These are phyloP conservation scores for Cataglyphis rosenhaueri DNA, from an alignment of 2,888 invertebrate genomes.

Conservation along the genomic window DNA sequence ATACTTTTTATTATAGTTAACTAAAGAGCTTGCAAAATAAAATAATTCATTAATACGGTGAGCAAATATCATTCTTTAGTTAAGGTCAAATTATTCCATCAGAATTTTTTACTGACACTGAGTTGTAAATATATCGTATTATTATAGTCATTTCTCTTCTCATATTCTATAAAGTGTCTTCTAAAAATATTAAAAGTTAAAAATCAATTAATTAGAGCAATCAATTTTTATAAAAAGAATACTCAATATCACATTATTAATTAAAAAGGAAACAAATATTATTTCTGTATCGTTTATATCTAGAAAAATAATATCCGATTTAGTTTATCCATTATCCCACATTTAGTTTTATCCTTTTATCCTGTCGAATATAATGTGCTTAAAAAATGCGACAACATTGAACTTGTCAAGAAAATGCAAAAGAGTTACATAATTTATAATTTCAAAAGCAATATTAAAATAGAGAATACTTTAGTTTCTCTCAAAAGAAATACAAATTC, in stretches of 20 bases:
- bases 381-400: not conserved
- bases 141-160: not conserved
- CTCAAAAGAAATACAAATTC: not conserved
- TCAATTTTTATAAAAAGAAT: not conserved
- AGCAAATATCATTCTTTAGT: not conserved
- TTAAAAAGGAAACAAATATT: not conserved
- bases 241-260: slow-evolving; percentile 1
- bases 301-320: not conserved
- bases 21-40: not conserved
- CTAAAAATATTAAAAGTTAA: not conserved
- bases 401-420: not conserved
- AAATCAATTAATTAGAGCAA: not conserved
- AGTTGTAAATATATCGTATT: not conserved
- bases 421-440: not conserved
- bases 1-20: not conserved
- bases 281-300: not conserved
- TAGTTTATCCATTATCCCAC: not conserved
- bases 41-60: not conserved
- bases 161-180: not conserved
- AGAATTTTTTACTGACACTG: not conserved
- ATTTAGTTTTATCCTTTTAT: not conserved
- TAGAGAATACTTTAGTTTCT: not conserved
- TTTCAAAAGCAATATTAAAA: not conserved
- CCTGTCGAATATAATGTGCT: not conserved
- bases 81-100: not conserved